Percentiles rank a stretch among this genome's conserved stretches.
Conservation (phyloP, 2,888 invertebrate genomes). For the Cheilosia vernalis region DNA sequence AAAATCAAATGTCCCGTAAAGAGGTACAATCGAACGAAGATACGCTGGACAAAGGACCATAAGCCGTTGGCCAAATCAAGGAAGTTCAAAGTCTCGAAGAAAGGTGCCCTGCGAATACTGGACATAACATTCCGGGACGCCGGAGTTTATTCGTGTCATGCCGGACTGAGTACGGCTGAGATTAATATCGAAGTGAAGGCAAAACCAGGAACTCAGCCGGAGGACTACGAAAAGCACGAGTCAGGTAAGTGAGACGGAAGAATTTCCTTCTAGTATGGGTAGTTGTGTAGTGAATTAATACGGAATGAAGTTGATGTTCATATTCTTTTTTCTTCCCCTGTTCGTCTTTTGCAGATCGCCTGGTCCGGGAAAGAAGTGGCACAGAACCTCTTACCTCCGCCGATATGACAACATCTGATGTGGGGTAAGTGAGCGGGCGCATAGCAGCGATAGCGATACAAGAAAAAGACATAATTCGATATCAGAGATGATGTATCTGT, state of each 20-base stretch:
- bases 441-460: conserved; percentile 5
- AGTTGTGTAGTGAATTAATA: conserved; percentile 39
- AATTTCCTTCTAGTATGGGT: background rate
- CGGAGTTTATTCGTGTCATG: conserved; percentile 93
- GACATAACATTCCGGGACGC: conserved; percentile 92
- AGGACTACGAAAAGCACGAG: conserved; percentile 88
- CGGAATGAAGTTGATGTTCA: conserved; percentile 37
- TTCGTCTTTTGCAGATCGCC: conserved; percentile 78
- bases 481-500: conserved; percentile 66
- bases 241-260: conserved; percentile 78
- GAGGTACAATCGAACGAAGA: conserved; percentile 90
- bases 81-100: conserved; percentile 94
- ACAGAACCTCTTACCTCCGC: conserved; percentile 83
- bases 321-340: conserved; percentile 3
- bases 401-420: conserved; percentile 81
- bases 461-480: conserved; percentile 70
- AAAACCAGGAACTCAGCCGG: conserved; percentile 91
- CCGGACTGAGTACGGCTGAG: conserved; percentile 92
- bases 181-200: conserved; percentile 92
- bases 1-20: conserved; percentile 97
- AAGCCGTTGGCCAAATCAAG: conserved; percentile 90
- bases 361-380: conserved; percentile 82
- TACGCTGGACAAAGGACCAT: conserved; percentile 95
- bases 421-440: conserved; percentile 78
- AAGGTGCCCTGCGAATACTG: conserved; percentile 94